These are phyloP conservation scores for Bemisia tabaci DNA, from an alignment of 1,140 invertebrate species.

Conservation along the genomic window DNA sequence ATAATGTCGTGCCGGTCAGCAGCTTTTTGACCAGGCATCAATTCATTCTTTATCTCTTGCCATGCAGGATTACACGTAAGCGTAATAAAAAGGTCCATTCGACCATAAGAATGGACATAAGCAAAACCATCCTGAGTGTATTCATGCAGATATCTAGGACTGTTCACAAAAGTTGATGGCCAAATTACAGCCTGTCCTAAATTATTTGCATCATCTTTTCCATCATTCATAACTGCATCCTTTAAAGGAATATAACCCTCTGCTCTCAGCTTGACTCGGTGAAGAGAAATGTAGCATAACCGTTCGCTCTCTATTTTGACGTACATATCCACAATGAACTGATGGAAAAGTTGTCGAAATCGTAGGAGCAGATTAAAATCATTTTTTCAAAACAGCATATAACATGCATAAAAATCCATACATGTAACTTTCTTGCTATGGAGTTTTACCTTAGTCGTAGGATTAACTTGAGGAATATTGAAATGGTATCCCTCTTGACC, in stretches of 20 bases:
- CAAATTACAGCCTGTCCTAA: constrained; percentile 21
- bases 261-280: constrained; percentile 34
- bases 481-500: constrained; percentile 26
- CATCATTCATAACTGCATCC: constrained; percentile 20
- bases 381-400: constrained; percentile 24
- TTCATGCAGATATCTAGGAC: constrained; percentile 34
- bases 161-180: constrained; percentile 30
- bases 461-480: constrained; percentile 6
- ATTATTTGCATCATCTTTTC: constrained; percentile 13
- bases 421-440: constrained; percentile 23
- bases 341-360: too few species aligned
- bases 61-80: constrained; percentile 37
- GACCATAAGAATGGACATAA: constrained; percentile 34
- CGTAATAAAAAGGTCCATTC: constrained; percentile 33
- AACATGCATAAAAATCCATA: constrained; percentile 25
- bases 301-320: constrained; percentile 35
- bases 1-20: constrained; percentile 15
- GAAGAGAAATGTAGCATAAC: constrained; percentile 29
- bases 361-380: constrained; percentile 25
- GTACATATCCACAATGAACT: constrained; percentile 33
- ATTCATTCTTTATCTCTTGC: constrained; percentile 27
- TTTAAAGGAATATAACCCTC: constrained; percentile 34
- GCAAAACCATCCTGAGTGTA: constrained; percentile 35
- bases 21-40: constrained; percentile 22
- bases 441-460: background rate